Evolutionary conservation across 2,113 vertebrate species (phyloP), one percentile per base, ranked within the genome.

Genomic region (Neoarius graeffei): DNA sequence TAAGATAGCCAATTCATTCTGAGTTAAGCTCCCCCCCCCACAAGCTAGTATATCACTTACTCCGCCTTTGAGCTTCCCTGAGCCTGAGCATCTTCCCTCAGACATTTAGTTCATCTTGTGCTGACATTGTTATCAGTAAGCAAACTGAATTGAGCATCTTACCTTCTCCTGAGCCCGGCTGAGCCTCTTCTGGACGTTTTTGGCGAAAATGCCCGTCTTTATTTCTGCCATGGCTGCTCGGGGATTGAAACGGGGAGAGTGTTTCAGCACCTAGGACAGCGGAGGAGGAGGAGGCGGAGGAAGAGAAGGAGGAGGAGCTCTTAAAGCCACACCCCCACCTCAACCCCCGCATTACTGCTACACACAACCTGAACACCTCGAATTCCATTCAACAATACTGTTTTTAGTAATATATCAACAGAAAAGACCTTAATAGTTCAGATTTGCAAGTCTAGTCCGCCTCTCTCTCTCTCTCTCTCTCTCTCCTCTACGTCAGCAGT

Each of bases 111-210:
- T 59, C 59, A 19, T 20, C n/a, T 14, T 81, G 30, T 62, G 23
- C 10, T 25, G 2, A 13, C 19, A 60, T 60, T 35, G 54, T 42
- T 23, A 42, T 82, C 4, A 7, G 14, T 20, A 27, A 42, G 7
- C 6, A 11, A 7, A 23, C 27, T 2, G 2, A 57, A 5, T 30
- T 6, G 0, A 11, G 10, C 20, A 9, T 14, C 92, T 89, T 92
- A 99, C 98, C 98, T 99, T 99, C 88, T 99, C 98, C 93, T 99
- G 98, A 5, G 97, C 98, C 25, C 98, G 94, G 93, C 95, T 99
- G 86, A 99, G 94, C 54, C 96, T 95, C 89, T 99, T 99, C 94
- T 99, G 97, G 54, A 99, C 98, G 92, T 99, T 99, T 94, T 99
- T 99, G 86, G 98, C 98, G 92, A 99, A 99, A 89, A 99, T 95